These are phyloP conservation scores for Lochmaea capreae DNA, from an alignment of 2,888 invertebrate genomes.

Conservation along the genomic window DNA sequence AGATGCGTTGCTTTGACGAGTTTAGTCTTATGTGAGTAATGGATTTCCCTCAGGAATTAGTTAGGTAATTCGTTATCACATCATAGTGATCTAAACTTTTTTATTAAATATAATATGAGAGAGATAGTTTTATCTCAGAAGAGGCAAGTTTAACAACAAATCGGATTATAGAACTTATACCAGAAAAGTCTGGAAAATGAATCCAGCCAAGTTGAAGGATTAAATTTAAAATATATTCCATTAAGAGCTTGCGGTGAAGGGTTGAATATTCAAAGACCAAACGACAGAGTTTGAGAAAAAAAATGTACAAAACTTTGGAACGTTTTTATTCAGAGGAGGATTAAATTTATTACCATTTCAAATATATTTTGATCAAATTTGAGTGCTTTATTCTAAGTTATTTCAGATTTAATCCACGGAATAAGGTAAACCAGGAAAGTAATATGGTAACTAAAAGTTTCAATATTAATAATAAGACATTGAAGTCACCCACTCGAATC, in stretches of 20 bases:
- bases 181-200: constrained; percentile 16
- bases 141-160: constrained; percentile 5
- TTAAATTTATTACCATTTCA: constrained; percentile 58
- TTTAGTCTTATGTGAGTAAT: no score
- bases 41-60: no score
- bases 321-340: constrained; percentile 59
- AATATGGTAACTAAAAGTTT: background rate
- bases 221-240: constrained; percentile 34
- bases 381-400: constrained; percentile 45
- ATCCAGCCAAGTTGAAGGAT: constrained; percentile 28
- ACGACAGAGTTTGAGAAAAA: constrained; percentile 35
- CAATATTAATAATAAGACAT: background rate
- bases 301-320: constrained; percentile 45
- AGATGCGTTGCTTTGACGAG: no score
- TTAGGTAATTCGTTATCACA: no score
- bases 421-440: background rate
- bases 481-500: no score
- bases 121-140: constrained; percentile 1
- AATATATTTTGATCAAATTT: constrained; percentile 60
- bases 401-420: constrained; percentile 20
- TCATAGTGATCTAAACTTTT: no score
- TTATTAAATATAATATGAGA: background rate
- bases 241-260: constrained; percentile 14
- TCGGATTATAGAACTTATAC: constrained; percentile 19
- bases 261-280: constrained; percentile 33